phyloP scores from a whole-genome alignment of 2,113 vertebrate species.

The Climacteris rufus region DNA sequence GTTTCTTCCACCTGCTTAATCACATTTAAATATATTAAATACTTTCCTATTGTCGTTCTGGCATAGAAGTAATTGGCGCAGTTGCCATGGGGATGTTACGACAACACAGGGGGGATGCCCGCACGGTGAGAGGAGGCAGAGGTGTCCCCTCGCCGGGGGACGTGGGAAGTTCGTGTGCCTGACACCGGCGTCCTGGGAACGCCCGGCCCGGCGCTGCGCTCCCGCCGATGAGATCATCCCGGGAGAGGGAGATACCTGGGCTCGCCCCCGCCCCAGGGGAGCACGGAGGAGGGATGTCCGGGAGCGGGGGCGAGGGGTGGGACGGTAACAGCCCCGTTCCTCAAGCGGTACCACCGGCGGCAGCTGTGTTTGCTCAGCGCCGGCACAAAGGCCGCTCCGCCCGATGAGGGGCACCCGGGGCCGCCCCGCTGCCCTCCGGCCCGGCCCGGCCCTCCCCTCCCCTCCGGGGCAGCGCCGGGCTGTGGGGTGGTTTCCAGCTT shows the following conservation, averaged over 20 bases:
- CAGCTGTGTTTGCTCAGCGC: background rate
- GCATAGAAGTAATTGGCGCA: background rate
- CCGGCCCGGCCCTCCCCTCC: background rate
- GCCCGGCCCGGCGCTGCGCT: background rate
- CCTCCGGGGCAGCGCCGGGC: background rate
- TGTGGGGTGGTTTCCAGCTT: background rate
- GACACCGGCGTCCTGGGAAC: background rate
- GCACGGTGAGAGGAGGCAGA: background rate
- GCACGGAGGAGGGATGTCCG: background rate
- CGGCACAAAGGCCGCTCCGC: background rate
- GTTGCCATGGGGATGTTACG: slow-evolving; percentile 24
- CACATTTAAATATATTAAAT: slow-evolving; percentile 15
- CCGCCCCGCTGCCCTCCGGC: background rate
- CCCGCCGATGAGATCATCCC: fast-evolving
- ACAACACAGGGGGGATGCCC: background rate
- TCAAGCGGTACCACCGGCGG: background rate
- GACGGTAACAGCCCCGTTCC: background rate
- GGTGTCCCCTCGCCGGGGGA: background rate
- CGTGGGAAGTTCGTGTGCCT: background rate
- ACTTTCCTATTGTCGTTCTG: background rate
- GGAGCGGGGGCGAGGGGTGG: background rate
- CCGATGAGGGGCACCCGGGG: background rate
- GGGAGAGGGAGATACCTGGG: background rate
- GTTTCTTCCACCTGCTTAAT: background rate
- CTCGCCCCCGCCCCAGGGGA: background rate